These are phyloP conservation scores for Distichodus sexfasciatus DNA, from an alignment of 2,797 vertebrate genomes.

Conservation along the genomic window DNA sequence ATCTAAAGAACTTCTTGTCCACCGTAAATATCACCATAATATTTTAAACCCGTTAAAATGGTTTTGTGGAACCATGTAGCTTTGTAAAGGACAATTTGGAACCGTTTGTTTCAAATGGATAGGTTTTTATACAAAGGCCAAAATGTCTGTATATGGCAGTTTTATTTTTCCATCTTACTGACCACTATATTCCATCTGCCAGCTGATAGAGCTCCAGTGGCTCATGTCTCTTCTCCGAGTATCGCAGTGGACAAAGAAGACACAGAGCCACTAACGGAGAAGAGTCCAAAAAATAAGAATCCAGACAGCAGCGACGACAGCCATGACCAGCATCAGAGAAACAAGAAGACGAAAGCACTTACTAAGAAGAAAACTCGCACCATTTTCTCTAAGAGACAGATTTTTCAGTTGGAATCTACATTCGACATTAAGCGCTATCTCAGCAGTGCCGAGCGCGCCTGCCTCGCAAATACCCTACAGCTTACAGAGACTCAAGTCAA, in stretches of 20 bases:
- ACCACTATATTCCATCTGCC: conserved; percentile 48
- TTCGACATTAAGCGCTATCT: conserved; percentile 81
- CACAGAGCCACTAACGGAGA: conserved; percentile 22
- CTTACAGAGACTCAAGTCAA: conserved; percentile 79
- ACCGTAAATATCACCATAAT: no score
- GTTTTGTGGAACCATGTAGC: no score
- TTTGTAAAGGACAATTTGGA: no score
- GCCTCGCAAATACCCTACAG: conserved; percentile 81
- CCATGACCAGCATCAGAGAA: conserved; percentile 17
- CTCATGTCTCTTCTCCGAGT: conserved; percentile 35
- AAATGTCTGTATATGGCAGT: conserved; percentile 6
- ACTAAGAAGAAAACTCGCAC: conserved; percentile 82
- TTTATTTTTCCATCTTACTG: not conserved
- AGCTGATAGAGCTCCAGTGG: conserved; percentile 50
- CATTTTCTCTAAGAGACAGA: conserved; percentile 85
- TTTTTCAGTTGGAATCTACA: conserved; percentile 79
- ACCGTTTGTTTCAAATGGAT: no score
- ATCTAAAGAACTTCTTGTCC: no score
- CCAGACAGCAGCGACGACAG: conserved; percentile 9
- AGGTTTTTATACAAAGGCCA: no score
- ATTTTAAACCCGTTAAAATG: no score
- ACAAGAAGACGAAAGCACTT: conserved; percentile 61
- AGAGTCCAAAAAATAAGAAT: conserved; percentile 49
- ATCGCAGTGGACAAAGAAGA: conserved; percentile 36
- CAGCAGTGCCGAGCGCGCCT: conserved; percentile 84